Evolutionary conservation across 2,113 vertebrate genomes (phyloP), one percentile per base, ranked within the genome.

Genomic region (Bagarius yarrelli): DNA sequence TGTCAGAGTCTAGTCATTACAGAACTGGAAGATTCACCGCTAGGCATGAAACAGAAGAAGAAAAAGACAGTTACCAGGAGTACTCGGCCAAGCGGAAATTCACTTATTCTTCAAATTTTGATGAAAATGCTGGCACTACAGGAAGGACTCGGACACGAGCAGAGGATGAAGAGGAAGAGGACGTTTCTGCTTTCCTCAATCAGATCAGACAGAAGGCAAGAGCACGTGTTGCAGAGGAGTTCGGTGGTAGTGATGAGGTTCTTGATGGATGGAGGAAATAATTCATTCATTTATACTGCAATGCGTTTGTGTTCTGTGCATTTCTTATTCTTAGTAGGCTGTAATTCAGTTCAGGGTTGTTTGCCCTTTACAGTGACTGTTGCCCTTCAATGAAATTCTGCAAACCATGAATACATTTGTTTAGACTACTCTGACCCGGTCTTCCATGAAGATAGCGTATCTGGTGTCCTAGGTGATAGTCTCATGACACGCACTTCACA

Each of bases 221-320:
- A 73, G 90, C 90, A 5, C 86, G 90, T 19, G 90, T 91, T 5
- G 83, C 86, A 0, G 93, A 93, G 5, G 94, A 96, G 81, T 90
- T 91, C 57, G 93, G 94, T 6, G 95, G 96, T 1, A 94, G 97
- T 2, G 95, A 98, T 76, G 96, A 96, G 71, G 89, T 98, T 76
- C 94, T 98, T 0, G 86, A 88, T 1, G 95, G 96, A 1, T 99
- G 98, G 98, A 94, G 94, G 83, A 94, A 88, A 21, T 93, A 94
- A 73, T 94, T 60, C 21, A 30, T 40, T 40, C 5, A 32, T 32
- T 63, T 30, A 77, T 50, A 50, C 23, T 27, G 34, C 12, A 36
- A 44, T 13, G 34, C 14, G 44, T 57, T 18, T 12, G 15, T 70
- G 25, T 8, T 16, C 25, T 52, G 18, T 36, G n/a, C n/a, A n/a